A percentile compares a stretch with the other conserved stretches of the same genome.
These are phyloP conservation scores for Drosophila subquinaria DNA, from an alignment of 2,888 invertebrate genomes.

Conservation along the genomic window DNA sequence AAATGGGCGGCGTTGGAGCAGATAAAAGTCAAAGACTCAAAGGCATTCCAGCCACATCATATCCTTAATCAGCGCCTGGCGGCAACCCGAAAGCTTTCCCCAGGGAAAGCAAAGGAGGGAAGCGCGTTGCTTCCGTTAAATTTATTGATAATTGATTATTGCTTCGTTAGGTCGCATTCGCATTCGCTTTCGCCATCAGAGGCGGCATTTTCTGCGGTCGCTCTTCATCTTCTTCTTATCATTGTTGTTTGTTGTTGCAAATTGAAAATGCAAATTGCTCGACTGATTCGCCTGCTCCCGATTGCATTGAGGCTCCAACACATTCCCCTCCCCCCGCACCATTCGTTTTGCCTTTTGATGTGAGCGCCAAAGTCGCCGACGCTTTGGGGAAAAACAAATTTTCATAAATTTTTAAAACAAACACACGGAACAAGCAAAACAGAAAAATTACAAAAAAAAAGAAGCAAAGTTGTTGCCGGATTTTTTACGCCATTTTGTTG, in stretches of 20 bases:
- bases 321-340: not conserved
- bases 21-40: conserved; percentile 68
- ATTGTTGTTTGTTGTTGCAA: conserved; percentile 73
- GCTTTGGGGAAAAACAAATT: conserved; percentile 76
- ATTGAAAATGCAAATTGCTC: conserved; percentile 82
- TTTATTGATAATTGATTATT: conserved; percentile 84
- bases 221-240: conserved; percentile 26
- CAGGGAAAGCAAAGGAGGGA: conserved; percentile 3
- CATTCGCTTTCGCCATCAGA: no score
- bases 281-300: conserved; percentile 59
- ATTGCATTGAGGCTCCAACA: conserved; percentile 29
- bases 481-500: conserved; percentile 74
- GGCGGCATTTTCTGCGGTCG: conserved; percentile 52
- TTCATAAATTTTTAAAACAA: conserved; percentile 83
- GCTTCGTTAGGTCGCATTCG: conserved; percentile 76
- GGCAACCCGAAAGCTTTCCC: conserved; percentile 38
- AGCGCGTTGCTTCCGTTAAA: conserved; percentile 49
- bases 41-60: conserved; percentile 48
- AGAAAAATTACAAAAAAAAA: conserved; percentile 15
- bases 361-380: conserved; percentile 28
- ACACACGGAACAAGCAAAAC: conserved; percentile 47
- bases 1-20: conserved; percentile 37
- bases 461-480: conserved; percentile 35
- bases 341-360: conserved; percentile 42
- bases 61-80: conserved; percentile 66